phyloP scores from a whole-genome alignment of 2,888 invertebrate genomes.

The Morinoia aosen region DNA sequence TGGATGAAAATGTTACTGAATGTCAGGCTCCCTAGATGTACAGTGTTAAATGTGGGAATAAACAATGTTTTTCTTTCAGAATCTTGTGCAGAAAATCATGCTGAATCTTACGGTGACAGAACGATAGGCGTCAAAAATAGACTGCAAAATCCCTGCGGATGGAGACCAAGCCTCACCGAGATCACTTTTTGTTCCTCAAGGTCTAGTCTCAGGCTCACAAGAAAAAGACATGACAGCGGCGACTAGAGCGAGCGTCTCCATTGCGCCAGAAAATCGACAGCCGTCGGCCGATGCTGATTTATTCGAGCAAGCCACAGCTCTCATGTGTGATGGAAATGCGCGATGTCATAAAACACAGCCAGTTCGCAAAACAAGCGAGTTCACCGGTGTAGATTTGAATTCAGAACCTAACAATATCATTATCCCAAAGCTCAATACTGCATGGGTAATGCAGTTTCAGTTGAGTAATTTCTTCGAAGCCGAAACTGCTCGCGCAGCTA shows the following conservation, averaged over 20 bases:
- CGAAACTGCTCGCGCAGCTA: background rate
- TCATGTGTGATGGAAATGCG: background rate
- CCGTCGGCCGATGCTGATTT: slow-evolving; percentile 1
- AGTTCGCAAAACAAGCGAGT: background rate
- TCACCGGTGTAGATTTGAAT: background rate
- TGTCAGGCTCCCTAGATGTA: background rate
- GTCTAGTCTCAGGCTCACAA: background rate
- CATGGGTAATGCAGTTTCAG: background rate
- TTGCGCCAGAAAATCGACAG: slow-evolving; percentile 40
- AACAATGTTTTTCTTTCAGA: background rate
- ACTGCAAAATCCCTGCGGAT: background rate
- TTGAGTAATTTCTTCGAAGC: background rate
- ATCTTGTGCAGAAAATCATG: background rate
- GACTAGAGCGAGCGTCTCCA: background rate
- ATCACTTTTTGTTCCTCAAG: slow-evolving; percentile 10
- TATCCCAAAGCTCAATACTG: background rate
- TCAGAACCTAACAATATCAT: background rate
- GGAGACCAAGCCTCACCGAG: background rate
- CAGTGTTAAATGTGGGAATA: background rate
- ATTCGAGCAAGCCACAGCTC: background rate
- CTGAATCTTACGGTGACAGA: background rate
- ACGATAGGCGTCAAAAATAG: too few relatives aligned
- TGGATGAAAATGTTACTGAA: background rate
- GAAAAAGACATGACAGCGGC: slow-evolving; percentile 31
- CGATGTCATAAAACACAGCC: background rate